Base-by-base conservation (phyloP, 2,113 vertebrate genomes). In the Nannobrachium achirus region DNA sequence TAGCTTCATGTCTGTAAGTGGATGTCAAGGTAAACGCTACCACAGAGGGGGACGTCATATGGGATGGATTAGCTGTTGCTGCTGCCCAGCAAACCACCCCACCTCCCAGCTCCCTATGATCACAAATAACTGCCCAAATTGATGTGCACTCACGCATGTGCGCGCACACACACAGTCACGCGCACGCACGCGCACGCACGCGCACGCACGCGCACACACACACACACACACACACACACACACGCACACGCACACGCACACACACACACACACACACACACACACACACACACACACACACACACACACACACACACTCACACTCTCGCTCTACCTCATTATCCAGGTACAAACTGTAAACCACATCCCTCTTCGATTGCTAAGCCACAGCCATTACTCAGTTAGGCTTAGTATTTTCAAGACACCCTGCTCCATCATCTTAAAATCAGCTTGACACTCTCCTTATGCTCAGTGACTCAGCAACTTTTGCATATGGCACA, bases 381-480 rank as follows among this genome's bases (percentile, higher is more conserved):
- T 25, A n/a, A 10, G 14, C 51, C 11, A 57, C 4, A 45, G 13
- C 14, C 41, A 8, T 14, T 15, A 16, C 38, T 13, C 13, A 6
- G 14, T 18, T 10, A 39, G 8, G 11, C 14, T 53, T 8, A 53
- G 25, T 15, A 57, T 33, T 53, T 41, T 39, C 50, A 56, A 14
- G 13, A 4, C 63, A 44, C 25, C 20, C 53, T 8, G 15, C 48
- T 25, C 15, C 13, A 46, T 20, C 16, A 4, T 46, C 61, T 42
- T 18, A n/a, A 25, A 18, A 49, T 50, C 67, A 71, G 61, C 50
- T 63, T 56, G 51, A 73, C 50, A 57, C 14, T 71, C 18, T 67
- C 48, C 73, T 63, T 71, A 67, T 69, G 58, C 11, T 25, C 55
- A 39, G 18, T 74, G 74, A 73, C 63, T 78, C 57, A 69, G 78